phyloP scores from a whole-genome alignment of 2,113 vertebrate species.

The Sigmodon hispidus region DNA sequence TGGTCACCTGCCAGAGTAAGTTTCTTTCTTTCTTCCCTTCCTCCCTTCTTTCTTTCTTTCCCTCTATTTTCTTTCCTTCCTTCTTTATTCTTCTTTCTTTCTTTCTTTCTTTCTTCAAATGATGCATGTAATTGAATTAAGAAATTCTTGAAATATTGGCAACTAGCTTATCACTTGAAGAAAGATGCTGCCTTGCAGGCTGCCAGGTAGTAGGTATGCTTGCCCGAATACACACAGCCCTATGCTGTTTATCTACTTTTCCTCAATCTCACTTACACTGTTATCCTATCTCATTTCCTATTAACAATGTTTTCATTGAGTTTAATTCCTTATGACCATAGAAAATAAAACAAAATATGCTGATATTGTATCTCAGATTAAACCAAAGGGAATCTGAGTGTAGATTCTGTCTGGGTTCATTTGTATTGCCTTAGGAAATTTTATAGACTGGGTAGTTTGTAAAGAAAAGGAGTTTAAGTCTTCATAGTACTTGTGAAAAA shows the following conservation, averaged over 20 bases:
- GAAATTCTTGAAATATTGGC: neutral
- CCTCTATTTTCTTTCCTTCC: neutral
- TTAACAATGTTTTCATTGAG: neutral
- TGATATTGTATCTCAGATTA: neutral
- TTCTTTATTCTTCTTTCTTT: neutral
- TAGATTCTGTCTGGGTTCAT: neutral
- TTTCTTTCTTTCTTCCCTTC: neutral
- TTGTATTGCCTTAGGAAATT: neutral
- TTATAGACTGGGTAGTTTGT: neutral
- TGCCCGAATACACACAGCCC: rapidly evolving
- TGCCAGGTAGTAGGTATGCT: neutral
- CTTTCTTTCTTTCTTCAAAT: neutral
- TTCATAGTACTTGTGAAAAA: neutral
- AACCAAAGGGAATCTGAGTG: neutral
- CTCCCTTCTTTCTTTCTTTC: neutral
- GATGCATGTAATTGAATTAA: neutral
- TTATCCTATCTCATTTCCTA: neutral
- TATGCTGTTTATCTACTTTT: neutral
- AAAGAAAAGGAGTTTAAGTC: neutral
- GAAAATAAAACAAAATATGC: neutral
- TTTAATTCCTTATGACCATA: neutral
- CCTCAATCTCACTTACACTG: neutral
- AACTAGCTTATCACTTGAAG: neutral
- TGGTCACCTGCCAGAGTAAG: neutral
- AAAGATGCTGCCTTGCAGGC: neutral